A percentile compares a stretch with the other conserved stretches of the same genome.
phyloP scores from a whole-genome alignment of 2,888 invertebrate genomes.

The Apamea anceps region DNA sequence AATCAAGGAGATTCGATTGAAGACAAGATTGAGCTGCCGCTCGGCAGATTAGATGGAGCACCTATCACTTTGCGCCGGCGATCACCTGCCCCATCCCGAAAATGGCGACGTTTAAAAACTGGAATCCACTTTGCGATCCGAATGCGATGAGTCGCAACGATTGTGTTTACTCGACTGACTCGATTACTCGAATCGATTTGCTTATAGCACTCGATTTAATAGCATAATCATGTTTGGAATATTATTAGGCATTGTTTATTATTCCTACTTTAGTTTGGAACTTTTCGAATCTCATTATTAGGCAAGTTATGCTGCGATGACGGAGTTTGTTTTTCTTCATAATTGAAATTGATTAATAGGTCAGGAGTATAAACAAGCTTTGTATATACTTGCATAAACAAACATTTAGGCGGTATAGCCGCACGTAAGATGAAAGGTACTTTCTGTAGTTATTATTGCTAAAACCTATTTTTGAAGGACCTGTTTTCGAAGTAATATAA shows the following conservation, averaged over 20 bases:
- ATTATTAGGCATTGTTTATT: constrained; percentile 64
- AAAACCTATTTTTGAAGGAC: constrained; percentile 35
- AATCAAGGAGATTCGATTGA: constrained; percentile 80
- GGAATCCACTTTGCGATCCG: constrained; percentile 74
- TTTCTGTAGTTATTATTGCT: constrained; percentile 19
- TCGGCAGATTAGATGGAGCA: constrained; percentile 76
- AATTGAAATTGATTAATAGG: constrained; percentile 66
- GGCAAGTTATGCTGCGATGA: constrained; percentile 50
- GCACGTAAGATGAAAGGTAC: neutral
- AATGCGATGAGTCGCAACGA: constrained; percentile 71
- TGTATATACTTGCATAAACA: constrained; percentile 22
- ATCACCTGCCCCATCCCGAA: constrained; percentile 74
- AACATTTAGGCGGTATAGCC: neutral
- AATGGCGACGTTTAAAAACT: constrained; percentile 70
- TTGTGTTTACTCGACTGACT: constrained; percentile 73
- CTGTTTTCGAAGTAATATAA: constrained; percentile 45
- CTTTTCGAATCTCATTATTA: constrained; percentile 64
- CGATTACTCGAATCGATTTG: constrained; percentile 64
- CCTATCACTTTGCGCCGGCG: constrained; percentile 74
- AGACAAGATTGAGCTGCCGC: constrained; percentile 76
- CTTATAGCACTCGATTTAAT: constrained; percentile 64
- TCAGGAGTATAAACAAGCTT: constrained; percentile 38
- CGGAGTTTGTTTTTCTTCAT: constrained; percentile 62
- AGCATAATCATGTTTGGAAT: constrained; percentile 68
- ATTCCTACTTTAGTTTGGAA: constrained; percentile 63